Percentiles rank a stretch among this genome's conserved stretches.
Conservation (phyloP, 2,888 invertebrate species). For the Branchipolynoe longqiensis region DNA sequence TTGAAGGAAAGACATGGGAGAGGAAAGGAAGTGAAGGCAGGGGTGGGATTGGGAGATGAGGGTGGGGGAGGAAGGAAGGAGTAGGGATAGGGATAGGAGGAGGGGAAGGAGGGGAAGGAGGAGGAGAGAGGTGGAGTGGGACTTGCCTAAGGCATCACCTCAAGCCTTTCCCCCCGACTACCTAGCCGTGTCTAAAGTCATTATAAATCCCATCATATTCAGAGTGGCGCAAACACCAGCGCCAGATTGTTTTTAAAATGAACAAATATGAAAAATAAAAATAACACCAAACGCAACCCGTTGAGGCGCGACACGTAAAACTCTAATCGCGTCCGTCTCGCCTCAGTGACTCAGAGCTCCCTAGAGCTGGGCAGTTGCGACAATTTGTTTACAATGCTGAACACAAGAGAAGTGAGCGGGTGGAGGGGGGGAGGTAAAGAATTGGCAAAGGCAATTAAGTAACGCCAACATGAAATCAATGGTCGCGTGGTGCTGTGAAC, state of each 20-base stretch:
- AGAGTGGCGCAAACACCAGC: not conserved
- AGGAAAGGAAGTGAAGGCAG: too few species aligned
- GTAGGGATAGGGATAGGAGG: too few species aligned
- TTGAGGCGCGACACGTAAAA: constrained; percentile 50
- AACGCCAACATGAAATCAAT: too few species aligned
- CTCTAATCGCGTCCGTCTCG: constrained; percentile 44
- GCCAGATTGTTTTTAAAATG: too few species aligned
- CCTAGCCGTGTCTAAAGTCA: constrained; percentile 15
- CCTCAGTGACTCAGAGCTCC: constrained; percentile 31
- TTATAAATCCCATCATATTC: constrained; percentile 32
- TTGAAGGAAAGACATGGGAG: too few species aligned
- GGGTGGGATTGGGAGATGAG: too few species aligned
- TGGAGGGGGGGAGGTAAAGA: not conserved
- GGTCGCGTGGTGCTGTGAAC: too few species aligned
- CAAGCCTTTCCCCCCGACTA: not conserved
- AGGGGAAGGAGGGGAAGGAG: not conserved
- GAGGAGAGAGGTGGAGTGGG: not conserved
- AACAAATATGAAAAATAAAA: not conserved
- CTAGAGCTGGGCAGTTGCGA: constrained; percentile 13
- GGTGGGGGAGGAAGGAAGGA: too few species aligned
- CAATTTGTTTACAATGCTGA: constrained; percentile 55
- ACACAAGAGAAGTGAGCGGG: not conserved
- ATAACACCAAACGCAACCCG: constrained; percentile 2
- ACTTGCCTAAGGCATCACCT: not conserved
- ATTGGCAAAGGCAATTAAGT: too few species aligned